Percentiles rank a stretch among this genome's conserved stretches.
Conservation (phyloP, 23 tunicate species). For the Halocynthia roretzi region DNA sequence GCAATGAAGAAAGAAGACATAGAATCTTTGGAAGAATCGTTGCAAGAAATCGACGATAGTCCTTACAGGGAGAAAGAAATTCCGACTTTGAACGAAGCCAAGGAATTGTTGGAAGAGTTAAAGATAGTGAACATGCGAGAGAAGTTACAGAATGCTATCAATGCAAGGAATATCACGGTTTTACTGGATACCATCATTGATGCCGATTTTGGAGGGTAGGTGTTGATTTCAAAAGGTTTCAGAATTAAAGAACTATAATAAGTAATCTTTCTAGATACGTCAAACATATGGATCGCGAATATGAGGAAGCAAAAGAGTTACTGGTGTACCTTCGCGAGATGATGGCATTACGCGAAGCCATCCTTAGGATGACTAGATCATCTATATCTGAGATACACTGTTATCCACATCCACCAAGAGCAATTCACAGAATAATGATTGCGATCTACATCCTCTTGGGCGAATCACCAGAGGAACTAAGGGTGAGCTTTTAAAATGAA, state of each 20-base stretch:
- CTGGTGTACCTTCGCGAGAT: slow-evolving; percentile 22
- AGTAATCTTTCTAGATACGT: slow-evolving; percentile 3
- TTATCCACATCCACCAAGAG: slow-evolving; percentile 28
- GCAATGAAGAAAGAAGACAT: slow-evolving; percentile 21
- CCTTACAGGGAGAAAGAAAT: slow-evolving; percentile 15
- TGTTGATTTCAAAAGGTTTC: not conserved
- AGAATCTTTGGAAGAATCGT: slow-evolving; percentile 6
- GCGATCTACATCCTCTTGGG: slow-evolving; percentile 27
- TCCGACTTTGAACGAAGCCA: slow-evolving; percentile 13
- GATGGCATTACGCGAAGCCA: slow-evolving; percentile 22
- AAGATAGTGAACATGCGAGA: slow-evolving; percentile 21
- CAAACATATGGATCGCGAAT: slow-evolving; percentile 13
- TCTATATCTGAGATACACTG: slow-evolving; percentile 27
- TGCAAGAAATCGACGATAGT: slow-evolving; percentile 18
- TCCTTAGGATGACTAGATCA: slow-evolving; percentile 25
- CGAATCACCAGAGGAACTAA: slow-evolving; percentile 19
- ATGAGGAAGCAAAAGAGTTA: slow-evolving; percentile 27
- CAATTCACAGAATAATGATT: slow-evolving; percentile 23
- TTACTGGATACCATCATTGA: slow-evolving; percentile 17
- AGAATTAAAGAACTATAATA: not conserved
- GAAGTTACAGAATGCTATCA: slow-evolving; percentile 14
- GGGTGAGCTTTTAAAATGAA: not conserved
- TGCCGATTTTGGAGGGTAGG: slow-evolving; percentile 32
- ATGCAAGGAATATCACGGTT: slow-evolving; percentile 3
- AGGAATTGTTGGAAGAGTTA: slow-evolving; percentile 20